Percentiles rank a stretch among this genome's conserved stretches.
Evolutionary conservation across 2,113 vertebrate species (phyloP).

Genomic region (Mellivora capensis): DNA sequence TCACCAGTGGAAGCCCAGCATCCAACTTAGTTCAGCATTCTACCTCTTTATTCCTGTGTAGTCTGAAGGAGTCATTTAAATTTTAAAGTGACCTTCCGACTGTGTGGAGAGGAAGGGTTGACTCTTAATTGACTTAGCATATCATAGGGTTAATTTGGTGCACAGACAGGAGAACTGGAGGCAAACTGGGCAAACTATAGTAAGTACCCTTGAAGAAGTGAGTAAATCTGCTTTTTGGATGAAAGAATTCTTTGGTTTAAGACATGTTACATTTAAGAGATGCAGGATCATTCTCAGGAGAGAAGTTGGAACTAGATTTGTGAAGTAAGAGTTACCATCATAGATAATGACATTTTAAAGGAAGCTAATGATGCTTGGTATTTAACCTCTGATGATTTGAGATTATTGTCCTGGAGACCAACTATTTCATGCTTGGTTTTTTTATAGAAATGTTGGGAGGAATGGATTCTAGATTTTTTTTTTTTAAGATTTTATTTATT

Average conservation of each 20-base stretch:
- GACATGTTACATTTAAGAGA: not conserved
- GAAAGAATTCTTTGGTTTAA: slow-evolving; percentile 10
- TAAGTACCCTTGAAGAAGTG: slow-evolving; percentile 13
- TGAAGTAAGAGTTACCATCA: not conserved
- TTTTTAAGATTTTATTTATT: too few species aligned
- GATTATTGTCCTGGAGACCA: not conserved
- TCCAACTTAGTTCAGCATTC: not conserved
- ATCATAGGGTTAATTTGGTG: not conserved
- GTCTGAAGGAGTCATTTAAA: not conserved
- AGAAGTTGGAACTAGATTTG: not conserved
- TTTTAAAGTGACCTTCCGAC: not conserved
- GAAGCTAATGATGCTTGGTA: not conserved
- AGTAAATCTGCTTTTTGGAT: not conserved
- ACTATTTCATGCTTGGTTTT: not conserved
- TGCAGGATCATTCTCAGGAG: not conserved
- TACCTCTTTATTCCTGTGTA: not conserved
- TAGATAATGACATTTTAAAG: slow-evolving; percentile 4
- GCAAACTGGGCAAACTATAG: not conserved
- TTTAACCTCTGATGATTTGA: not conserved
- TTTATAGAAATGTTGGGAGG: not conserved
- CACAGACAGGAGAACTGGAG: not conserved
- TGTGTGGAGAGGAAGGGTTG: not conserved
- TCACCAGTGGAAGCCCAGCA: not conserved
- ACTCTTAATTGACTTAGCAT: not conserved
- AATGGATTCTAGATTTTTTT: not conserved